Percentiles rank a stretch among this genome's conserved stretches.
Evolutionary conservation across 37 sponge, comb jelly and placozoan species (phyloP).

Genomic region (Theonella swinhoei): DNA sequence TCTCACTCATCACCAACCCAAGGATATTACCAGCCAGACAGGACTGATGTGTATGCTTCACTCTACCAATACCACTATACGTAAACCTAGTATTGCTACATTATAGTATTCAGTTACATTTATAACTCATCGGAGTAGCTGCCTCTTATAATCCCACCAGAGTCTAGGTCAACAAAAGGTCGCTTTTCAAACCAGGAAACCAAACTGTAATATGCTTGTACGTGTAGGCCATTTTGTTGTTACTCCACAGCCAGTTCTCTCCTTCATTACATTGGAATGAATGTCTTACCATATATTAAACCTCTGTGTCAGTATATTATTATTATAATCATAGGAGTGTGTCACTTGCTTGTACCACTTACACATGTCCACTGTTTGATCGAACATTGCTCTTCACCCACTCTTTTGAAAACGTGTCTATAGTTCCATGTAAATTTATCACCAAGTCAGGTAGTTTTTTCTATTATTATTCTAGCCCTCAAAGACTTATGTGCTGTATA

Average conservation of each 20-base stretch:
- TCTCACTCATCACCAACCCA: neutral
- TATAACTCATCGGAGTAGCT: neutral
- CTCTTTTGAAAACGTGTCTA: neutral
- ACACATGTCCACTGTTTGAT: neutral
- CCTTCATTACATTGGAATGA: slow-evolving; percentile 18
- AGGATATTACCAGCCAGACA: neutral
- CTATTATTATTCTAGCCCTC: neutral
- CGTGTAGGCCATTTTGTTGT: neutral
- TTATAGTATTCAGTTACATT: neutral
- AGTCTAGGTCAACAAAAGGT: neutral
- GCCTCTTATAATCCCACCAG: neutral
- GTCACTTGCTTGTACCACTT: neutral
- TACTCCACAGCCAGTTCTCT: slow-evolving; percentile 1
- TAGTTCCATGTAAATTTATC: neutral
- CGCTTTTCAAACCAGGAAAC: neutral
- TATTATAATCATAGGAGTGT: neutral
- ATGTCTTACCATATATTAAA: neutral
- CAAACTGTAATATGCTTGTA: neutral
- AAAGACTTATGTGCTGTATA: neutral
- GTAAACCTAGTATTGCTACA: neutral
- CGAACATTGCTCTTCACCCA: neutral
- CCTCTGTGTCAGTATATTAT: neutral
- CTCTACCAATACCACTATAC: neutral
- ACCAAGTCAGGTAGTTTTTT: neutral
- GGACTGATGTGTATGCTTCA: neutral